phyloP scores from a whole-genome alignment of 2,888 invertebrate genomes.

The Drosophila anomalata region DNA sequence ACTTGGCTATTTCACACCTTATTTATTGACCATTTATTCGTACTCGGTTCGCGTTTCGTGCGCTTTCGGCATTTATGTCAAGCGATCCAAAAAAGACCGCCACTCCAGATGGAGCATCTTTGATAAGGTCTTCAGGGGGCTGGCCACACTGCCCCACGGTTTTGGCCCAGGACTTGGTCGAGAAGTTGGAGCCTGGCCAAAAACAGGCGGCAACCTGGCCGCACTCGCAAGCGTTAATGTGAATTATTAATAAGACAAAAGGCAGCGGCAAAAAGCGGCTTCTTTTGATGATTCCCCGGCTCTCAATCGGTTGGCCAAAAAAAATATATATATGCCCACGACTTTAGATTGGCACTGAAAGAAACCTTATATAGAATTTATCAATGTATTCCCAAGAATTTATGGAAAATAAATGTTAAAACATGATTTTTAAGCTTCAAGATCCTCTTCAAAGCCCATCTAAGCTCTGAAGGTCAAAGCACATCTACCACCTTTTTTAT shows the following conservation, averaged over 20 bases:
- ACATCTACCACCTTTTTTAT: no score
- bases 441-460: no score
- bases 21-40: slow-evolving; percentile 76
- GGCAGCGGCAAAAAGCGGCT: slow-evolving; percentile 75
- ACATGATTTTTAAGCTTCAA: no score
- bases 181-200: slow-evolving; percentile 25
- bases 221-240: slow-evolving; percentile 83
- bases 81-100: slow-evolving; percentile 49
- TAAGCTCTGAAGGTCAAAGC: no score
- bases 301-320: slow-evolving; percentile 19
- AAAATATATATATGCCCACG: slow-evolving; percentile 30
- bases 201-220: slow-evolving; percentile 74
- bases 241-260: slow-evolving; percentile 84
- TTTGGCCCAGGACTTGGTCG: slow-evolving; percentile 7
- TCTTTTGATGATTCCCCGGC: slow-evolving; percentile 63
- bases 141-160: slow-evolving; percentile 56
- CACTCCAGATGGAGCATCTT: slow-evolving; percentile 49
- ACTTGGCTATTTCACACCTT: slow-evolving; percentile 82
- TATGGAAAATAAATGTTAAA: no score
- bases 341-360: slow-evolving; percentile 21
- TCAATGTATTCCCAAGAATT: neutral
- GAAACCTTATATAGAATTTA: neutral
- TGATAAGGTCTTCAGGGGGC: slow-evolving; percentile 64
- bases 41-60: slow-evolving; percentile 56
- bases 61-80: slow-evolving; percentile 79